Percentiles rank a stretch among this genome's conserved stretches.
These are phyloP conservation scores for Abrostola tripartita DNA, from an alignment of 2,888 invertebrate genomes.

Conservation along the genomic window DNA sequence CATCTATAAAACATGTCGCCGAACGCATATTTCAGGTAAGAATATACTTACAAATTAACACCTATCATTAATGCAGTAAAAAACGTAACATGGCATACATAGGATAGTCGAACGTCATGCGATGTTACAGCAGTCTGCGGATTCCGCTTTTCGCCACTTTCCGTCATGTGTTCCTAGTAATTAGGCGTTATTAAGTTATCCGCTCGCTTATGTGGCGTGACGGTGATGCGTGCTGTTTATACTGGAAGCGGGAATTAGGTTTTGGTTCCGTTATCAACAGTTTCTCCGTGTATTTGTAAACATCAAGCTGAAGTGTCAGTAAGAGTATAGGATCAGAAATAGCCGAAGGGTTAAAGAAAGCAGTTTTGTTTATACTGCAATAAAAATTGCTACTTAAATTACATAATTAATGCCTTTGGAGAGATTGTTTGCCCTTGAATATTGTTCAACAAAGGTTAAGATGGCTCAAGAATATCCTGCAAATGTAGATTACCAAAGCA, in stretches of 20 bases:
- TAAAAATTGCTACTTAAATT: no score
- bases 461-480: no score
- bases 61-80: conserved; percentile 15
- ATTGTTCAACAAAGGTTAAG: no score
- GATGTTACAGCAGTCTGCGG: conserved; percentile 12
- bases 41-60: conserved; percentile 6
- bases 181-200: conserved; percentile 67
- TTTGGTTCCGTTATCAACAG: conserved; percentile 62
- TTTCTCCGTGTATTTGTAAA: conserved; percentile 49
- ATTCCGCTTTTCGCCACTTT: conserved; percentile 69
- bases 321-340: background rate
- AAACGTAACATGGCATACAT: conserved; percentile 15
- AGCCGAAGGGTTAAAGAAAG: no score
- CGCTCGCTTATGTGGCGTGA: conserved; percentile 55
- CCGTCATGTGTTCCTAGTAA: conserved; percentile 73
- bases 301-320: background rate
- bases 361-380: no score
- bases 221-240: conserved; percentile 55
- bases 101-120: conserved; percentile 29
- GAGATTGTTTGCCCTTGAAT: no score
- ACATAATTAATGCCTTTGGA: no score
- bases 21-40: conserved; percentile 10
- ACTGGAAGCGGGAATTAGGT: conserved; percentile 61
- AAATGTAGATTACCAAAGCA: no score
- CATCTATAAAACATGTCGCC: conserved; percentile 12